Conservation (phyloP, 2,888 invertebrate species). For the Cantharis lateralis region DNA sequence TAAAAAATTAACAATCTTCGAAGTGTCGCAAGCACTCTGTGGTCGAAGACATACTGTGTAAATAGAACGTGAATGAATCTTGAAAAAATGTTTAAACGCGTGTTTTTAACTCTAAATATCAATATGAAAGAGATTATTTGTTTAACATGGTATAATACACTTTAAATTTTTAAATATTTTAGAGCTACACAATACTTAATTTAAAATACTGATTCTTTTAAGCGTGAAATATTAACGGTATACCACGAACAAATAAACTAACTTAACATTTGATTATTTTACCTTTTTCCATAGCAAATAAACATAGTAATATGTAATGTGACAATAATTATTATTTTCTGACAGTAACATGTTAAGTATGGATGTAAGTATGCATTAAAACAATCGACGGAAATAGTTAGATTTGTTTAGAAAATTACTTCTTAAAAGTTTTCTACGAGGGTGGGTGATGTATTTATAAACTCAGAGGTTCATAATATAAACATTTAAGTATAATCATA, state of each 20-base stretch:
- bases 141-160: constrained; percentile 14
- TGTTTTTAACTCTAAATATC: constrained; percentile 35
- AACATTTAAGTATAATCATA: background rate
- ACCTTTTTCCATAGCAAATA: background rate
- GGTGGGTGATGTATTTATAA: background rate
- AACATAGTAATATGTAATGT: background rate
- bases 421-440: background rate
- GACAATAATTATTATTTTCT: background rate
- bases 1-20: too few species aligned
- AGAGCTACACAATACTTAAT: background rate
- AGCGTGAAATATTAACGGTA: background rate
- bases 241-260: background rate
- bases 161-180: background rate
- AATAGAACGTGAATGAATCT: background rate
- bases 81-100: constrained; percentile 12
- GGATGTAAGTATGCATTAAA: background rate
- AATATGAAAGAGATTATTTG: constrained; percentile 38
- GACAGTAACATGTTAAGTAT: background rate
- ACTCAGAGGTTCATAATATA: background rate
- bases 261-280: constrained; percentile 1
- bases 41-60: background rate
- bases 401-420: background rate
- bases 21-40: background rate
- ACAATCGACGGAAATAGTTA: background rate
- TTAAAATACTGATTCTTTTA: background rate